Conservation (phyloP, 2,888 invertebrate species). For the Nemotelus pantherinus region DNA sequence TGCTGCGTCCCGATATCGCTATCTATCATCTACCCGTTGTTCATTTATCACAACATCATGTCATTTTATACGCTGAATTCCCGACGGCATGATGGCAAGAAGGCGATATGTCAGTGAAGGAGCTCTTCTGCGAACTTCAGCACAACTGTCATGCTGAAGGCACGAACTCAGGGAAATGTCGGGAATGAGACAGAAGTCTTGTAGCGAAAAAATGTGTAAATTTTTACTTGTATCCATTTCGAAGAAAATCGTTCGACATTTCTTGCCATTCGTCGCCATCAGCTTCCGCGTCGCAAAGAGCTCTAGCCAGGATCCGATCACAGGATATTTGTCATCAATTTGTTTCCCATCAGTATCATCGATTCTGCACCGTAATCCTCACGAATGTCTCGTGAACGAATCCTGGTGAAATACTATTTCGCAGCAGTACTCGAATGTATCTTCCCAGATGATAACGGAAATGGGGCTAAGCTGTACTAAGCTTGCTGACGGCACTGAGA, state of each 20-base stretch:
- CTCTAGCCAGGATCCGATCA: constrained; percentile 21
- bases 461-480: not conserved
- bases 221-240: no score
- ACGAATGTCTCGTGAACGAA: constrained; percentile 16
- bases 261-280: not conserved
- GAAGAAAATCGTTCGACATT: not conserved
- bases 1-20: not conserved
- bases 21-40: constrained; percentile 1
- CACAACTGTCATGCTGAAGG: not conserved
- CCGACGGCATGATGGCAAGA: not conserved
- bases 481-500: not conserved
- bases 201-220: no score
- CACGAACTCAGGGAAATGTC: not conserved
- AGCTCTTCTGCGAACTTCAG: not conserved
- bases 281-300: not conserved
- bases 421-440: not conserved
- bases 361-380: constrained; percentile 33
- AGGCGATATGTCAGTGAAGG: not conserved
- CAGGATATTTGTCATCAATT: constrained; percentile 50
- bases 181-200: no score
- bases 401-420: constrained; percentile 11
- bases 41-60: constrained; percentile 37
- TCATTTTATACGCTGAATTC: constrained; percentile 4
- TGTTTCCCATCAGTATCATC: constrained; percentile 44
- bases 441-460: not conserved